A percentile compares a stretch with the other conserved stretches of the same genome.
Evolutionary conservation across 1,140 invertebrate species (phyloP).

Genomic region (Vollenhovia emeryi): DNA sequence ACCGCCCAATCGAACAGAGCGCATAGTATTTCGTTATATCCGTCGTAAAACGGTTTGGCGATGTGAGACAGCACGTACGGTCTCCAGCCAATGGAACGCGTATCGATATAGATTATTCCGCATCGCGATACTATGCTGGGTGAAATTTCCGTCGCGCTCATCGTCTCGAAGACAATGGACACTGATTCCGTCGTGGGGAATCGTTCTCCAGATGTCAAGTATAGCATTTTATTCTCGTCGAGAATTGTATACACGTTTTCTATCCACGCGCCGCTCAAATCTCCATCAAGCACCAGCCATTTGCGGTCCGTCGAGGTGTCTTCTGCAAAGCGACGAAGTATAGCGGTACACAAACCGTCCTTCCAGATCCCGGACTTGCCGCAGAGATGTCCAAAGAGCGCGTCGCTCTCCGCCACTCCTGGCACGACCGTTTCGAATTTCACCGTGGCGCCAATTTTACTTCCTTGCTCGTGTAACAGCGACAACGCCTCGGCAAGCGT

Average conservation of each 20-base stretch:
- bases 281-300: conserved; percentile 88
- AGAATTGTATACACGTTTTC: conserved; percentile 89
- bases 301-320: conserved; percentile 82
- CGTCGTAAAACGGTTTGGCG: conserved; percentile 61
- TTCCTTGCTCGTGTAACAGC: conserved; percentile 78
- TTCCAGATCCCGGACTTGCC: conserved; percentile 88
- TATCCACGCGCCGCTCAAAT: conserved; percentile 88
- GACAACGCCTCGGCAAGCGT: conserved; percentile 85
- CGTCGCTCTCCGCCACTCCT: conserved; percentile 87
- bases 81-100: conserved; percentile 82
- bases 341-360: conserved; percentile 87
- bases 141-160: conserved; percentile 86
- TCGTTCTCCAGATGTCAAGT: conserved; percentile 87
- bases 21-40: conserved; percentile 68
- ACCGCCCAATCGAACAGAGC: conserved; percentile 87
- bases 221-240: conserved; percentile 88
- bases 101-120: conserved; percentile 89
- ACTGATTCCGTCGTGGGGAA: conserved; percentile 86
- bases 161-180: conserved; percentile 90
- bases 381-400: conserved; percentile 88
- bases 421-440: conserved; percentile 87
- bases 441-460: conserved; percentile 83
- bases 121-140: conserved; percentile 89
- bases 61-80: conserved; percentile 81
- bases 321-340: conserved; percentile 80